Percentiles rank a stretch among this genome's conserved stretches.
Conservation (phyloP, 2,113 vertebrate genomes). For the Bos indicus region DNA sequence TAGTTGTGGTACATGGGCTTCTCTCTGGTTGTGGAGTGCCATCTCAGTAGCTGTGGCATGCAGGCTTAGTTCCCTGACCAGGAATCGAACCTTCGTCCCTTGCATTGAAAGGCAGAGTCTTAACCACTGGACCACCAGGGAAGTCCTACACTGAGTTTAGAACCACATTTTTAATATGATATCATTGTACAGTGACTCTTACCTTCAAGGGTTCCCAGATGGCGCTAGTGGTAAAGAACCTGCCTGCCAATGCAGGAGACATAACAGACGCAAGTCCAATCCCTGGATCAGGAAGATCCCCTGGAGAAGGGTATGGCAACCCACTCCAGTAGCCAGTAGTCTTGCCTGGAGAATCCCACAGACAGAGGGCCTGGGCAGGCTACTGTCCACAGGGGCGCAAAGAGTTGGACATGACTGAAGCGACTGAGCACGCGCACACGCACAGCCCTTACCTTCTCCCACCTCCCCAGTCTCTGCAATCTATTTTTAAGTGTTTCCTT, state of each 20-base stretch:
- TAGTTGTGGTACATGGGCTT: too few species aligned
- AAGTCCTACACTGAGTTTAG: neutral
- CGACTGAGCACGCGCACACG: fast-evolving
- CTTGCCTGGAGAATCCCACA: neutral
- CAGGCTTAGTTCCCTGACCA: too few species aligned
- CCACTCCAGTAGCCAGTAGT: neutral
- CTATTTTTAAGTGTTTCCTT: neutral
- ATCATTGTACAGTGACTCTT: neutral
- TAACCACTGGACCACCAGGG: too few species aligned
- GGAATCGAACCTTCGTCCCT: too few species aligned
- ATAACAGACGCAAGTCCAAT: neutral
- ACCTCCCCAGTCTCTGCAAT: neutral
- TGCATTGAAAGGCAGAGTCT: too few species aligned
- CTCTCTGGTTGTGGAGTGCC: too few species aligned
- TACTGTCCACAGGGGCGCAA: neutral
- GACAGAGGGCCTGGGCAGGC: neutral
- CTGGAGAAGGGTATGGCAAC: neutral
- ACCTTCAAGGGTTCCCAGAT: neutral
- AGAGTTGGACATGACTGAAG: neutral
- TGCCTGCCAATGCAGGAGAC: neutral
- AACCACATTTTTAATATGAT: neutral
- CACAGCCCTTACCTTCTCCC: neutral
- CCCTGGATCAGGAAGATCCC: neutral
- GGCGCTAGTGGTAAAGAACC: neutral
- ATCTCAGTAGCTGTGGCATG: too few species aligned